A percentile compares a stretch with the other conserved stretches of the same genome.
phyloP scores from a whole-genome alignment of 2,113 vertebrate genomes.

The Cervus canadensis region DNA sequence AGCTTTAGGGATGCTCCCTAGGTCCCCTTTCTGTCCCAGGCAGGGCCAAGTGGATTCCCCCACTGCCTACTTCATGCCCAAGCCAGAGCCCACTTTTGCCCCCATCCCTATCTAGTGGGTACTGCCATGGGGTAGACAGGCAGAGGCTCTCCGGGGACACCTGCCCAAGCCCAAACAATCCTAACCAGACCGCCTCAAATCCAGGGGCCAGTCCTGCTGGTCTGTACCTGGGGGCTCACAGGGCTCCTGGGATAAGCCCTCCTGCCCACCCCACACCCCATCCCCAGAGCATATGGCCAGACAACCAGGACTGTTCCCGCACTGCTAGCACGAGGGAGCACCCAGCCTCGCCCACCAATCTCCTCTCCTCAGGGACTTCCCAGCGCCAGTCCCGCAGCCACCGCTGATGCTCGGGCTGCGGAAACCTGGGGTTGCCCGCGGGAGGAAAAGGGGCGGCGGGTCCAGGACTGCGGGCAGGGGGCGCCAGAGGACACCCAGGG shows the following conservation, averaged over 20 bases:
- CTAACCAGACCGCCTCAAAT: background rate
- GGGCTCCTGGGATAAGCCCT: background rate
- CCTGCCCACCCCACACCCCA: background rate
- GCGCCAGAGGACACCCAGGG: constrained; percentile 71
- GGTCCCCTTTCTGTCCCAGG: background rate
- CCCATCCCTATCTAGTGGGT: background rate
- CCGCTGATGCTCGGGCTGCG: constrained; percentile 19
- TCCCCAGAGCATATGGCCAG: background rate
- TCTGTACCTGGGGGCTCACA: background rate
- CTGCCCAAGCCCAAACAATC: background rate
- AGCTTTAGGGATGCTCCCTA: background rate
- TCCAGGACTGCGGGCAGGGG: constrained; percentile 67
- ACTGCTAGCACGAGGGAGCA: background rate
- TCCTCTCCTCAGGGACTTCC: constrained; percentile 55
- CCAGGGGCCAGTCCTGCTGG: background rate
- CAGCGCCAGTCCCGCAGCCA: constrained; percentile 48
- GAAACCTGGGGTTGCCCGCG: constrained; percentile 51
- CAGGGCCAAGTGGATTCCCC: background rate
- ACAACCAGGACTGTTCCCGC: background rate
- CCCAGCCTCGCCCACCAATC: constrained; percentile 36
- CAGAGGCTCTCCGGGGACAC: background rate
- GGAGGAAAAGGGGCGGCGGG: constrained; percentile 47
- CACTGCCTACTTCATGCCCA: background rate
- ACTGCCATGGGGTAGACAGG: background rate
- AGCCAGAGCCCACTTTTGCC: background rate